phyloP scores from a whole-genome alignment of 2,113 vertebrate species.

The Nansenia antarctica region DNA sequence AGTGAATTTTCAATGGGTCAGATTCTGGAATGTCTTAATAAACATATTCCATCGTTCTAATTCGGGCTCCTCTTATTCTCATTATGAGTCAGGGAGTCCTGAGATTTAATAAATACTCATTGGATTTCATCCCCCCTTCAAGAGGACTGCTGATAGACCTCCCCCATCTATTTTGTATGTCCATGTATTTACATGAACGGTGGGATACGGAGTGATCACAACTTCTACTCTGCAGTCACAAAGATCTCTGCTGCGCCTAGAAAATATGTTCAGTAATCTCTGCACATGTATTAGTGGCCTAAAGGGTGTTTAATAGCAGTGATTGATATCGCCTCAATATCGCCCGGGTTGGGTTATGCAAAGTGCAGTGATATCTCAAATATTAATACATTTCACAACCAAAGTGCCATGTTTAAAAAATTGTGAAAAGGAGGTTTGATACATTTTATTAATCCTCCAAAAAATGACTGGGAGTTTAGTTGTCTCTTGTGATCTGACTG shows the following conservation, averaged over 20 bases:
- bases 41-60: neutral
- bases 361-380: too few relatives aligned
- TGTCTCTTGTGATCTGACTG: slow-evolving; percentile 1
- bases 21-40: slow-evolving; percentile 27
- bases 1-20: slow-evolving; percentile 11
- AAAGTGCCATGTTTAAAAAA: too few relatives aligned
- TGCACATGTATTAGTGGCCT: slow-evolving; percentile 17
- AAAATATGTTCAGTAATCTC: slow-evolving; percentile 3
- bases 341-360: too few relatives aligned
- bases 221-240: slow-evolving; percentile 40
- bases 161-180: slow-evolving; percentile 46
- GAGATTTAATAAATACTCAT: slow-evolving; percentile 63
- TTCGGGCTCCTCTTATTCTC: slow-evolving; percentile 29
- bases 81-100: slow-evolving; percentile 48
- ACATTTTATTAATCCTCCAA: slow-evolving; percentile 12
- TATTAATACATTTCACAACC: too few relatives aligned
- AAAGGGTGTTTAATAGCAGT: neutral
- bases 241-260: neutral
- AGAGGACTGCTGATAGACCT: slow-evolving; percentile 52
- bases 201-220: slow-evolving; percentile 52
- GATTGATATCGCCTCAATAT: neutral
- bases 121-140: slow-evolving; percentile 49
- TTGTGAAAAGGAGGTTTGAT: too few relatives aligned
- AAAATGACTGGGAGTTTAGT: slow-evolving; percentile 14
- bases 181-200: slow-evolving; percentile 41